Evolutionary conservation across 2,113 vertebrate species (phyloP).

Genomic region (Nanorana parkeri): DNA sequence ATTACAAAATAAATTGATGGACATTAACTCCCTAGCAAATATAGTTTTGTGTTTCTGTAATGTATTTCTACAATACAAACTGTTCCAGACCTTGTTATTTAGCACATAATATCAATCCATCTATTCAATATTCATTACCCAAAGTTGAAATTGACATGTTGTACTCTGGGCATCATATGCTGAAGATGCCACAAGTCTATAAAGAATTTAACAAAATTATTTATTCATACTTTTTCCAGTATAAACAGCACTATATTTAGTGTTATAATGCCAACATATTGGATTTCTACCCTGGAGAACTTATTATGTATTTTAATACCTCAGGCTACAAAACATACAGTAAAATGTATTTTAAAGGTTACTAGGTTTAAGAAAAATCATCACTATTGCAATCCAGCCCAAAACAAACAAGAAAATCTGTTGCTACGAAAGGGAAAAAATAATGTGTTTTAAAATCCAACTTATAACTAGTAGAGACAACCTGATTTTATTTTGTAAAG

Average conservation of each 20-base stretch:
- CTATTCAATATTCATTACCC: slow-evolving; percentile 20
- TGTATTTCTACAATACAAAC: too few species aligned
- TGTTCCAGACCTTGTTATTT: too few species aligned
- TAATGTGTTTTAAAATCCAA: background rate
- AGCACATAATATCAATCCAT: background rate
- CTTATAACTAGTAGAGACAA: background rate
- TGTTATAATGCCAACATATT: slow-evolving; percentile 29
- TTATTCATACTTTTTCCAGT: slow-evolving; percentile 33
- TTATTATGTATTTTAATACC: slow-evolving; percentile 54
- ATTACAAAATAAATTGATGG: too few species aligned
- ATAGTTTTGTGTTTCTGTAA: too few species aligned
- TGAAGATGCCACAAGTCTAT: slow-evolving; percentile 17
- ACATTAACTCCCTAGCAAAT: too few species aligned
- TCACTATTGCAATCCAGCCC: background rate
- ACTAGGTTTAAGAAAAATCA: slow-evolving; percentile 34
- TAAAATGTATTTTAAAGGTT: slow-evolving; percentile 42
- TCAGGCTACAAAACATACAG: slow-evolving; percentile 43
- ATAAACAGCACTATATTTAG: slow-evolving; percentile 45
- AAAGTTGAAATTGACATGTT: slow-evolving; percentile 29
- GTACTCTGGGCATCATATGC: slow-evolving; percentile 3
- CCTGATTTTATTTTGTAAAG: background rate
- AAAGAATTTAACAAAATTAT: slow-evolving; percentile 45
- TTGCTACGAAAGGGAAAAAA: background rate
- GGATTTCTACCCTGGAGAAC: slow-evolving; percentile 46
- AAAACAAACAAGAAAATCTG: background rate